Conservation (phyloP, 1,140 invertebrate species). For the Venturia canescens region DNA sequence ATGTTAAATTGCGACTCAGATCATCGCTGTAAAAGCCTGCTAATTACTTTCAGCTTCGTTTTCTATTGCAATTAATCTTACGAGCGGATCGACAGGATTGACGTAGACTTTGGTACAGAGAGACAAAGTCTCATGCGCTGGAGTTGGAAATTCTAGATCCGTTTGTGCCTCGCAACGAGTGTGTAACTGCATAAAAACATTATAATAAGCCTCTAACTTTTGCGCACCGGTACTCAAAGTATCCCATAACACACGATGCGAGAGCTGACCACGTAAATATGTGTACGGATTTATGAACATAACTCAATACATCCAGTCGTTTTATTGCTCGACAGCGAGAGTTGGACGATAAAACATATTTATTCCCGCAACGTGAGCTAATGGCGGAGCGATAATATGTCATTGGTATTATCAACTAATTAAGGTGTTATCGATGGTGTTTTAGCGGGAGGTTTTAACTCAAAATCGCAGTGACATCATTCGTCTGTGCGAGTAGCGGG, state of each 20-base stretch:
- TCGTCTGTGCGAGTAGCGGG: too few relatives aligned
- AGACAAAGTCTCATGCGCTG: too few relatives aligned
- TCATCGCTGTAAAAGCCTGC: too few relatives aligned
- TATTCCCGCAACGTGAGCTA: not conserved
- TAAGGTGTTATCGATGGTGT: slow-evolving; percentile 9
- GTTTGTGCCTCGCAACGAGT: too few relatives aligned
- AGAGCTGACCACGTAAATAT: not conserved
- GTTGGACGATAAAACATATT: slow-evolving; percentile 1
- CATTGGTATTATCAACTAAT: slow-evolving; percentile 3
- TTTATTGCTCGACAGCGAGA: not conserved
- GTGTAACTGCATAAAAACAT: too few relatives aligned
- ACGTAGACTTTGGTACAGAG: too few relatives aligned
- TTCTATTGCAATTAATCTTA: too few relatives aligned
- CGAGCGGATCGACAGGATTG: too few relatives aligned
- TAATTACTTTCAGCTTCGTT: too few relatives aligned
- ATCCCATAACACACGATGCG: not conserved
- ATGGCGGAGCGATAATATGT: not conserved
- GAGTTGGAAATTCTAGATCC: too few relatives aligned
- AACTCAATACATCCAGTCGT: not conserved
- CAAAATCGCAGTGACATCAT: not conserved
- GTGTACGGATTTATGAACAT: not conserved
- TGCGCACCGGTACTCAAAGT: not conserved
- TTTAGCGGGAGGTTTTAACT: not conserved
- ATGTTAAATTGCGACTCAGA: too few relatives aligned
- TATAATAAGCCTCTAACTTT: too few relatives aligned